These are phyloP conservation scores for Anoplolepis gracilipes DNA, from an alignment of 1,140 invertebrate genomes.

Conservation along the genomic window DNA sequence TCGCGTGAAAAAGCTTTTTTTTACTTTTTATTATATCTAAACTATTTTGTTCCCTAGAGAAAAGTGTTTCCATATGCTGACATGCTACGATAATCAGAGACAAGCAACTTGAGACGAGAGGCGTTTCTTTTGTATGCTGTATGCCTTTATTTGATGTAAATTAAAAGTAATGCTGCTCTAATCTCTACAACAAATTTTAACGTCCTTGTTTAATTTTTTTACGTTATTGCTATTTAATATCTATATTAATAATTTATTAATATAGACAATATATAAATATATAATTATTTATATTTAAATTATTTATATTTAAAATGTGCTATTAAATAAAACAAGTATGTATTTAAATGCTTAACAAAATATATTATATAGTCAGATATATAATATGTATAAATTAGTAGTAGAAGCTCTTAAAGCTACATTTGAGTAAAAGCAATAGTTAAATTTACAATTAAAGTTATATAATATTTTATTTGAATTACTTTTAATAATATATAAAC, in stretches of 20 bases:
- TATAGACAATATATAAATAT: neutral
- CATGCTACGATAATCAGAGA: neutral
- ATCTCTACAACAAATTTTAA: neutral
- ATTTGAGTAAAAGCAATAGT: neutral
- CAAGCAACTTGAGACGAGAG: constrained; percentile 43
- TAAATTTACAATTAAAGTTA: constrained; percentile 10
- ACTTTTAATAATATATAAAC: neutral
- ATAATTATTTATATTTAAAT: constrained; percentile 12
- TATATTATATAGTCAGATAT: too few relatives aligned
- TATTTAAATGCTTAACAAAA: too few relatives aligned
- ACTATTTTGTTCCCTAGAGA: neutral
- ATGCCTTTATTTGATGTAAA: neutral
- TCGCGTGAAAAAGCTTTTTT: neutral
- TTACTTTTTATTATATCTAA: neutral
- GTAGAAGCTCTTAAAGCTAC: too few relatives aligned
- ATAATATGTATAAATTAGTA: too few relatives aligned
- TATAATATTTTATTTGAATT: neutral
- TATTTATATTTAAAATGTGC: neutral
- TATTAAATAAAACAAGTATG: too few relatives aligned
- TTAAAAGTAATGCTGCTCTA: neutral
- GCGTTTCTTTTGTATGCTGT: constrained; percentile 47
- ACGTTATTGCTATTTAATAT: neutral
- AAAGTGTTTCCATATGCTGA: neutral
- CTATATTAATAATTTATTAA: neutral
- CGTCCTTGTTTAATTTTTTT: neutral